Percentiles rank a stretch among this genome's conserved stretches.
phyloP scores from a whole-genome alignment of 2,113 vertebrate species.

The Struthidea cinerea region DNA sequence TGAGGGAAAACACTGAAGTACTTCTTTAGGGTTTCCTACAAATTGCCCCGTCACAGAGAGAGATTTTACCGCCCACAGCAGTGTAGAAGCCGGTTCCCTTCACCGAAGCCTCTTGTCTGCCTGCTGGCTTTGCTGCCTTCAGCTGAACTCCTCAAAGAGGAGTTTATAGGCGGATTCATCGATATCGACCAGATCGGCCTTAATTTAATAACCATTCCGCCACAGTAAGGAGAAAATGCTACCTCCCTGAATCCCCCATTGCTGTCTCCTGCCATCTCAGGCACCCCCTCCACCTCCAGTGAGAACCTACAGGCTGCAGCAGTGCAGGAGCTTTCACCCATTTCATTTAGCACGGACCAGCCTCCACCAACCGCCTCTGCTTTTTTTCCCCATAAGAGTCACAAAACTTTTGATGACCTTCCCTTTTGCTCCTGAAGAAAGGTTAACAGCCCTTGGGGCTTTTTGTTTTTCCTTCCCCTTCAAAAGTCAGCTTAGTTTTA shows the following conservation, averaged over 20 bases:
- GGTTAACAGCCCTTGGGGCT: slow-evolving; percentile 14
- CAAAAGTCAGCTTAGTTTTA: not conserved
- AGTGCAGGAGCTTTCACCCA: not conserved
- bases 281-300: not conserved
- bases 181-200: not conserved
- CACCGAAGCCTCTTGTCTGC: not conserved
- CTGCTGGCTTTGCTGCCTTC: not conserved
- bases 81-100: not conserved
- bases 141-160: not conserved
- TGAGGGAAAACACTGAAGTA: not conserved
- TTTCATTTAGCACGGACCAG: not conserved
- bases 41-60: not conserved
- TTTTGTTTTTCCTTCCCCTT: not conserved
- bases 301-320: not conserved
- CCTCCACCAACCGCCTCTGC: not conserved
- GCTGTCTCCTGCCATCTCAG: not conserved
- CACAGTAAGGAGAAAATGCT: not conserved
- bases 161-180: not conserved
- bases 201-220: not conserved
- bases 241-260: not conserved
- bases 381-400: not conserved
- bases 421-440: not conserved
- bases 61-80: not conserved
- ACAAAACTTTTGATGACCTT: not conserved
- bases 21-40: not conserved